Percentiles rank a stretch among this genome's conserved stretches.
phyloP scores from a whole-genome alignment of 2,888 invertebrate genomes.

The Sepiola atlantica region DNA sequence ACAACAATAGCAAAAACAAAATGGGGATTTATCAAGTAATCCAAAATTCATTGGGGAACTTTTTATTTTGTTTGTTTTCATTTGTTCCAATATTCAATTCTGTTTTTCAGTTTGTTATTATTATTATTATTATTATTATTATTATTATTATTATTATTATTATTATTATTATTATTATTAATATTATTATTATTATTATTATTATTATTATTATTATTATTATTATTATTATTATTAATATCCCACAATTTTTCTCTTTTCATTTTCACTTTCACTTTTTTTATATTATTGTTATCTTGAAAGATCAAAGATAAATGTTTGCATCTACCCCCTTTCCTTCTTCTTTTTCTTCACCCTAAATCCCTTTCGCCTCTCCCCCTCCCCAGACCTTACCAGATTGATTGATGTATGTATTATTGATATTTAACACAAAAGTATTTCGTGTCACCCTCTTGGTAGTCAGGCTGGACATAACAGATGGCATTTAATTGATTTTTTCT shows the following conservation, averaged over 20 bases:
- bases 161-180: too few relatives aligned
- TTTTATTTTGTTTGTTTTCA: not conserved
- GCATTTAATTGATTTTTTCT: conserved; percentile 21
- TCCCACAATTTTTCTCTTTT: not conserved
- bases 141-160: too few relatives aligned
- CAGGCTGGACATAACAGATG: not conserved
- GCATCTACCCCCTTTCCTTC: not conserved
- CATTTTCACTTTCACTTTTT: not conserved
- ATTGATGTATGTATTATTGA: conserved; percentile 32
- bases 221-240: too few relatives aligned
- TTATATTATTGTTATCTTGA: not conserved
- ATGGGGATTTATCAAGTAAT: not conserved
- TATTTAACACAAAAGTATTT: conserved; percentile 32
- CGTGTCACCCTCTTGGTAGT: not conserved
- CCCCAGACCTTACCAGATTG: not conserved
- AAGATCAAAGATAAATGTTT: conserved; percentile 13
- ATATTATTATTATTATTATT: too few relatives aligned
- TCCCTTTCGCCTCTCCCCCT: not conserved
- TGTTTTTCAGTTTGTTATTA: too few relatives aligned
- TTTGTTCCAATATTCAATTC: not conserved
- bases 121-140: too few relatives aligned
- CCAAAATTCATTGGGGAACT: not conserved
- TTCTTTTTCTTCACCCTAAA: too few relatives aligned
- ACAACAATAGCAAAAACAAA: too few relatives aligned
- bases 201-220: too few relatives aligned